Evolutionary conservation across 2,888 invertebrate species (phyloP).

Genomic region (Panzeria rudis): DNA sequence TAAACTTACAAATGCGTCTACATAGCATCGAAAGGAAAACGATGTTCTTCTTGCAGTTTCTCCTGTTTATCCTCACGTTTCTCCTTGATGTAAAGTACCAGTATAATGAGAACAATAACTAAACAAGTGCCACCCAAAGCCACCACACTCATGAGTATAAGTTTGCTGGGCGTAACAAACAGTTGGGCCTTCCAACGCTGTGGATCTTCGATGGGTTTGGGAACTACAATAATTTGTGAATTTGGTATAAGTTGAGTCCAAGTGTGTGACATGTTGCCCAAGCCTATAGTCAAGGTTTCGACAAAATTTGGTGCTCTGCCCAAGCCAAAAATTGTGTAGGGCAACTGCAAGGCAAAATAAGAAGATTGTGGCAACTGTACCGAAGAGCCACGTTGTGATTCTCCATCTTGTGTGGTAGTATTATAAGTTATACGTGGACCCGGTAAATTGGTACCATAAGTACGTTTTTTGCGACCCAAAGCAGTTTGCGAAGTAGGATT

Average conservation of each 20-base stretch:
- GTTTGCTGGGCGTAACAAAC: constrained; percentile 97
- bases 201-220: constrained; percentile 91
- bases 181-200: constrained; percentile 94
- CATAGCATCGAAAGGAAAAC: constrained; percentile 95
- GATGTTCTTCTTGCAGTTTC: constrained; percentile 90
- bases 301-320: constrained; percentile 99
- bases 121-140: constrained; percentile 94
- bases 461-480: constrained; percentile 90
- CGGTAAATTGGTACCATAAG: constrained; percentile 95
- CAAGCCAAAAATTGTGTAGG: constrained; percentile 98
- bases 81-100: constrained; percentile 95
- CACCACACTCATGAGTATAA: constrained; percentile 95
- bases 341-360: constrained; percentile 95
- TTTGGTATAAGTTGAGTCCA: constrained; percentile 98
- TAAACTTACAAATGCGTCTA: constrained; percentile 80
- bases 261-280: constrained; percentile 88
- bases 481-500: constrained; percentile 89
- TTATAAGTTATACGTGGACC: constrained; percentile 94
- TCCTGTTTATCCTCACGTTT: constrained; percentile 92
- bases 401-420: constrained; percentile 95
- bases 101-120: constrained; percentile 92
- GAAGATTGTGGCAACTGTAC: constrained; percentile 96
- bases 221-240: constrained; percentile 98
- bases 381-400: constrained; percentile 90
- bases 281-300: constrained; percentile 92